Conservation (phyloP, 1,140 invertebrate genomes). For the Dysdera silvatica region DNA sequence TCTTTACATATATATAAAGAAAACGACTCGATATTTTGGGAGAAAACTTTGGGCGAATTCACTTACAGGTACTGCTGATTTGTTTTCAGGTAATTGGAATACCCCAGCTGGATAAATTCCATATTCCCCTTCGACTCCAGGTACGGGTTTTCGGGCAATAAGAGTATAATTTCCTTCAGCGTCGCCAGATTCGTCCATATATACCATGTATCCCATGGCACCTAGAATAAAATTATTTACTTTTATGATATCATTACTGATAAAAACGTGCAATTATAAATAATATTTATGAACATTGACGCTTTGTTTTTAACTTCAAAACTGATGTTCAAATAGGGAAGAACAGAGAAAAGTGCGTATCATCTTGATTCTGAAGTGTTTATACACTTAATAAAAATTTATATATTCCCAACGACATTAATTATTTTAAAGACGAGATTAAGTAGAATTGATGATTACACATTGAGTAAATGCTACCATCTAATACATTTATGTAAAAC, state of each 20-base stretch:
- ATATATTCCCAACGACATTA: too few relatives aligned
- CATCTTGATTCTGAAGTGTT: too few relatives aligned
- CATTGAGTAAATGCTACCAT: too few relatives aligned
- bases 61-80: slow-evolving; percentile 42
- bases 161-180: slow-evolving; percentile 94
- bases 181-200: slow-evolving; percentile 89
- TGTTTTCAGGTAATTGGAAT: slow-evolving; percentile 46
- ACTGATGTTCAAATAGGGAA: too few relatives aligned
- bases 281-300: not conserved
- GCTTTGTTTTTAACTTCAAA: not conserved
- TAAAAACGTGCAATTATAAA: not conserved
- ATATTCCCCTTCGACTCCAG: slow-evolving; percentile 43
- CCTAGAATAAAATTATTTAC: slow-evolving; percentile 38
- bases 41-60: not conserved
- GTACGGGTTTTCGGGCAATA: slow-evolving; percentile 55
- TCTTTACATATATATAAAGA: too few relatives aligned
- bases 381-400: too few relatives aligned
- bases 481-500: too few relatives aligned
- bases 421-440: too few relatives aligned
- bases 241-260: not conserved
- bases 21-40: too few relatives aligned
- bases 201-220: slow-evolving; percentile 65
- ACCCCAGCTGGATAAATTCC: slow-evolving; percentile 67
- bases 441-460: too few relatives aligned
- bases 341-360: too few relatives aligned